Conservation (phyloP, 2,113 vertebrate genomes). For the Silurus meridionalis region DNA sequence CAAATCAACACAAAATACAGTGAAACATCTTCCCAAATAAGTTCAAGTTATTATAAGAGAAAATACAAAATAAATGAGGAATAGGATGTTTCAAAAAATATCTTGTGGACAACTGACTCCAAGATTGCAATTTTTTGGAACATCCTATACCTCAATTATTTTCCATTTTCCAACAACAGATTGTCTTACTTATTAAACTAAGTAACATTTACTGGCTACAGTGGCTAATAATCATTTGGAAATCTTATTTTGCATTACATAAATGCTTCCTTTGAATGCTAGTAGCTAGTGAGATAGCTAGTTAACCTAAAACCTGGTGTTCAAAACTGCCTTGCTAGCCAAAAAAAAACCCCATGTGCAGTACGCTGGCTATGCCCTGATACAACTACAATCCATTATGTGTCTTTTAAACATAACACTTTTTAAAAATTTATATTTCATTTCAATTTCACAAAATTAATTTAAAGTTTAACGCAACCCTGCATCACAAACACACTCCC, state of each 20-base stretch:
- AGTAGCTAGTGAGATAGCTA: neutral
- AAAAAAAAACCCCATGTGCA: neutral
- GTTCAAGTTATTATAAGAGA: too few relatives aligned
- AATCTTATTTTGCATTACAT: neutral
- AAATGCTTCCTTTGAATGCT: neutral
- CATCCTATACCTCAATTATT: too few relatives aligned
- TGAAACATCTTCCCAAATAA: too few relatives aligned
- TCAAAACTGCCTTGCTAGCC: neutral
- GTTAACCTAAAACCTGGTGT: neutral
- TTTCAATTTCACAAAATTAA: neutral
- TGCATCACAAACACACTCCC: neutral
- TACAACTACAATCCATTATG: neutral
- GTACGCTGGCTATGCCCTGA: neutral
- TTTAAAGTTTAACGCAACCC: neutral
- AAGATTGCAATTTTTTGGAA: too few relatives aligned
- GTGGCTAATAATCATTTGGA: neutral
- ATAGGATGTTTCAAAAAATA: too few relatives aligned
- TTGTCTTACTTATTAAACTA: neutral
- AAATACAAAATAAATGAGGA: too few relatives aligned
- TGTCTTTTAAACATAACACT: neutral
- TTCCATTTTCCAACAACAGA: neutral
- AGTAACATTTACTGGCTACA: neutral
- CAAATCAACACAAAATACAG: too few relatives aligned
- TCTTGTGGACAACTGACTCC: too few relatives aligned
- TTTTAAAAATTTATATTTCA: neutral